phyloP scores from a whole-genome alignment of 1,140 invertebrate species.

The Plectrocnemia conspersa region DNA sequence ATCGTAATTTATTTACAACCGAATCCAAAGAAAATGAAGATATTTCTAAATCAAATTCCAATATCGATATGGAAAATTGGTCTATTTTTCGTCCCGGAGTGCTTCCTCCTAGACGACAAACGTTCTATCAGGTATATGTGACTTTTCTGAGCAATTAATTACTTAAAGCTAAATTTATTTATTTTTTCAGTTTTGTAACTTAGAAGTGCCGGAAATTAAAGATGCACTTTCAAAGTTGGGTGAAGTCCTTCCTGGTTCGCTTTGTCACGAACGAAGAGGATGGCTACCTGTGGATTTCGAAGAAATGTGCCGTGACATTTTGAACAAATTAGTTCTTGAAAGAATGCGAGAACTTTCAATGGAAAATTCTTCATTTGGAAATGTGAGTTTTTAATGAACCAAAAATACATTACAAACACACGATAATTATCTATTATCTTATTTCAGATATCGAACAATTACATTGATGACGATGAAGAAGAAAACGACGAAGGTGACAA shows the following conservation, averaged over 20 bases:
- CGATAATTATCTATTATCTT: no score
- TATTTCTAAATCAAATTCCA: no score
- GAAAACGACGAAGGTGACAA: no score
- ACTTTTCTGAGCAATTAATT: no score
- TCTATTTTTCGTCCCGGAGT: conserved; percentile 65
- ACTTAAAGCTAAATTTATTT: background rate
- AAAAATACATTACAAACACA: no score
- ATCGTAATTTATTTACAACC: conserved; percentile 4
- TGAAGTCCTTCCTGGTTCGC: conserved; percentile 54
- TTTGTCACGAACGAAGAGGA: conserved; percentile 68
- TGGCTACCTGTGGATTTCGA: conserved; percentile 69
- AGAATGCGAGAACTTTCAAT: conserved; percentile 16
- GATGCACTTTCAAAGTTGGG: conserved; percentile 67
- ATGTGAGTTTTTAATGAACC: no score
- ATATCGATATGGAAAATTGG: conserved; percentile 46
- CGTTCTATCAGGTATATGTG: conserved; percentile 83
- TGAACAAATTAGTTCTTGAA: conserved; percentile 50
- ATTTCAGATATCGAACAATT: no score
- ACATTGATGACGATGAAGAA: no score
- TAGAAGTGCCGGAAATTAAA: conserved; percentile 80
- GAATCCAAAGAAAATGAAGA: no score
- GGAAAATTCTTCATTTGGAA: no score
- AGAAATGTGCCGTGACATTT: conserved; percentile 62
- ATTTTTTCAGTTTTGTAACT: conserved; percentile 68
- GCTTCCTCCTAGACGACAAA: conserved; percentile 70